Conservation (phyloP, 2,113 vertebrate species). For the Echinops telfairi region DNA sequence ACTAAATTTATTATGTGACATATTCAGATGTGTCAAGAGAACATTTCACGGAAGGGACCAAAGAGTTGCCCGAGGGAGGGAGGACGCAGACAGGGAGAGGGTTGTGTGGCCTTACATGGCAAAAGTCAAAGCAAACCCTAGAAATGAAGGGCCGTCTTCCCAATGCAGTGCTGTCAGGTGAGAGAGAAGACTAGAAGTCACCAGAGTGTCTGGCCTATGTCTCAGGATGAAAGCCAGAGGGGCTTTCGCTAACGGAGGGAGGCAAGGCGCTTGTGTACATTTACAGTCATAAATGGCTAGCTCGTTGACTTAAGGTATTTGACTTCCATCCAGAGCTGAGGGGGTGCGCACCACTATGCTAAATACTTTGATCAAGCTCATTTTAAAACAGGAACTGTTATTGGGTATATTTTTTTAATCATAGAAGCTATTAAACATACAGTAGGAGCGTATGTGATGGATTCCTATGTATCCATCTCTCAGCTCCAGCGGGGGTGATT, state of each 20-base stretch:
- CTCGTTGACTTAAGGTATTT: background rate
- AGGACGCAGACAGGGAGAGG: background rate
- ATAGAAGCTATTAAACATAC: slow-evolving; percentile 50
- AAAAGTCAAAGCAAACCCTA: background rate
- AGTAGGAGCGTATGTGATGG: background rate
- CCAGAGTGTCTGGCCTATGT: background rate
- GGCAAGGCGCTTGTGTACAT: background rate
- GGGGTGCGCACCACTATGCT: background rate
- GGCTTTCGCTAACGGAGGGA: background rate
- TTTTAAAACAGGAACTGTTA: slow-evolving; percentile 25
- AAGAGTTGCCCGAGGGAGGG: slow-evolving; percentile 13
- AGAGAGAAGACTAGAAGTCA: background rate
- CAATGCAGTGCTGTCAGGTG: background rate
- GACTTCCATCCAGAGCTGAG: background rate
- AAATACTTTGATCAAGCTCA: slow-evolving; percentile 9
- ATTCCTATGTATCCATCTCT: background rate
- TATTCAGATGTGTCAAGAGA: slow-evolving; percentile 43
- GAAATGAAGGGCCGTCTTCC: background rate
- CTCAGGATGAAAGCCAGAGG: background rate
- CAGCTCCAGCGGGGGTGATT: background rate
- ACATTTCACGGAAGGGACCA: slow-evolving; percentile 7
- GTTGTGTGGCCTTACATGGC: slow-evolving; percentile 25
- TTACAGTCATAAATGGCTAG: background rate
- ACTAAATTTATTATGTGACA: slow-evolving; percentile 61
- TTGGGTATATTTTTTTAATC: slow-evolving; percentile 39